Percentiles rank a stretch among this genome's conserved stretches.
Conservation (phyloP, 1,140 invertebrate species). For the Trachelipus rathkii region DNA sequence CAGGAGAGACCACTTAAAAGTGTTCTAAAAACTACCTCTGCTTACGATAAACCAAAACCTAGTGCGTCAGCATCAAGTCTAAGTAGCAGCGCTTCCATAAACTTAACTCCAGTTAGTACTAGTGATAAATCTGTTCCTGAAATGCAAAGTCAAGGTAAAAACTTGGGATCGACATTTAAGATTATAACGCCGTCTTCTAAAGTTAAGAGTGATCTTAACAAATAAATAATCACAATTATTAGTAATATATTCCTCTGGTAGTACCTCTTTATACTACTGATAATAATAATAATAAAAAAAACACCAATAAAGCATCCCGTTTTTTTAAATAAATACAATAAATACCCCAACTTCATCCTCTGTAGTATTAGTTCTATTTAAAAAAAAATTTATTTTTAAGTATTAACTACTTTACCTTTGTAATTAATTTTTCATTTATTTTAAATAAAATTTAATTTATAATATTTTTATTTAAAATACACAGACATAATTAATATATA, state of each 20-base stretch:
- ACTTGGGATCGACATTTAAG: background rate
- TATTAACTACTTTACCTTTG: too few species aligned
- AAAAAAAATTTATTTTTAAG: too few species aligned
- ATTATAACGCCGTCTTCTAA: background rate
- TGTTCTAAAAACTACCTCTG: conserved; percentile 41
- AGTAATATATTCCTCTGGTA: too few species aligned
- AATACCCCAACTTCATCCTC: too few species aligned
- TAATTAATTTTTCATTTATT: too few species aligned
- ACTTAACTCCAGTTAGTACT: background rate
- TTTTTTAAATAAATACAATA: too few species aligned
- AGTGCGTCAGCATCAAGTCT: background rate
- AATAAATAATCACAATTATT: background rate
- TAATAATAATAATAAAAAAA: background rate
- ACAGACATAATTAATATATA: too few species aligned
- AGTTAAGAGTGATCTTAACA: background rate
- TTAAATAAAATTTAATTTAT: too few species aligned
- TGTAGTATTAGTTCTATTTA: too few species aligned
- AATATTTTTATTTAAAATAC: too few species aligned
- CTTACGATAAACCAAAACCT: conserved; percentile 41
- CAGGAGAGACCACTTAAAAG: conserved; percentile 41
- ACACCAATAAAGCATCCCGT: background rate
- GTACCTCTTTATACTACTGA: background rate
- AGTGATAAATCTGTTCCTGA: background rate
- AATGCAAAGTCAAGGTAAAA: background rate
- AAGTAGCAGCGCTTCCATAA: background rate